Base-by-base conservation (phyloP, 2,797 vertebrate genomes). In the Merluccius polli region DNA sequence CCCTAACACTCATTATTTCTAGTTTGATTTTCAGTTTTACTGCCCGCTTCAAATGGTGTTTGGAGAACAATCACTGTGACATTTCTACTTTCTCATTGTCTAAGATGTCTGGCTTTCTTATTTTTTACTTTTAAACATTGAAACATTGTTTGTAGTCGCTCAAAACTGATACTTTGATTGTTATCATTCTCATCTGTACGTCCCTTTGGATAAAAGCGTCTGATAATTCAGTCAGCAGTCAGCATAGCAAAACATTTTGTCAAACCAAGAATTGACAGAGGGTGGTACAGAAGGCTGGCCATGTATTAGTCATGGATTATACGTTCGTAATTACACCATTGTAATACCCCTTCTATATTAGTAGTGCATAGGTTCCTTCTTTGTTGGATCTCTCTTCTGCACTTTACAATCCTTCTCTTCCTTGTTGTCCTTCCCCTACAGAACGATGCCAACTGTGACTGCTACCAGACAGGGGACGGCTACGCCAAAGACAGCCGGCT, bases 361-460 rank as follows among this genome's bases (percentile, higher is more conserved):
- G 38, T 8, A 41, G 11, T 41, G 1, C 38, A 41, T 35, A 35
- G 33, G 8, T 77, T 44, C 21, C 13, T 70, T 73, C 31, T 35
- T 69, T 67, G 63, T 27, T 76, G 1, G 44, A 21, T 76, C 30
- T 69, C 6, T 63, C n/a, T n/a, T 72, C 63, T 18, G 12, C 10
- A 1, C 48, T 59, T 69, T 24, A 6, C 36, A 4, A 4, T 29
- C 16, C 31, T 21, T 9, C 35, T 18, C 15, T n/a, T 31, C 1
- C 21, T 13, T 0, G 24, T 36, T 70, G 38, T 30, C 21, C 29
- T 48, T 16, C 5, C 72, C 35, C 63, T 65, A 36, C 81, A 92
- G 91, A 99, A 96, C 0, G 98, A 99, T n/a, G 96, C 96, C 85
- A 99, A 98, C 90, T 99, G 98, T 67, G 97, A 99, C 93, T 99